Base-by-base conservation (phyloP, 2,888 invertebrate species). In the Lamproptera curius region DNA sequence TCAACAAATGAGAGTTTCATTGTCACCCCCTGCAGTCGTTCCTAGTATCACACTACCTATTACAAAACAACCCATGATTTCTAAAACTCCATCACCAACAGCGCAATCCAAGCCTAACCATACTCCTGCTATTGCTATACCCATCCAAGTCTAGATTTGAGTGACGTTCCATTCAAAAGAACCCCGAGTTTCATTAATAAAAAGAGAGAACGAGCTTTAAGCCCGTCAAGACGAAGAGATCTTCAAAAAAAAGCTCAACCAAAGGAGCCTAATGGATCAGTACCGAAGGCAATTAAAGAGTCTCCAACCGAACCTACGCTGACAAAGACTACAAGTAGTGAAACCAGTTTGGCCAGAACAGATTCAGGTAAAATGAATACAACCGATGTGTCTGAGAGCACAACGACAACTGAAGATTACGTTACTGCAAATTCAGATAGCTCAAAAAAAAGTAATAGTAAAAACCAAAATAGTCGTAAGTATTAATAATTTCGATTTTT, bases 381-480 rank as follows among this genome's bases (percentile, higher is more conserved):
- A 35, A 90, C 90, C 26, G 95, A 96, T 69, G 89, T 95, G 42
- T 95, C 95, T n/a, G 96, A 96, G 84, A 95, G 95, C 64, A 96
- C 96, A 51, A 93, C 93, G 33, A 93, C 93, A 14, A 93, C 93
- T 38, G 95, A 96, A 76, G 96, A 96, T 78, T 96, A 96, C 75
- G 93, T 95, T 57, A 96, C 96, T 61, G 96, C 96, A 70, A 96
- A 92, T 75, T 91, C 93, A 45, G 93, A 93, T 67, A 93, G 91
- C 65, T 93, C 93, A 13, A 90, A 92, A 66, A 90, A 89, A 73
- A 91, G 91, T 65, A 89, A 85, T 55, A 67, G 79, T 60, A 87
- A 77, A 62, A 77, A 77, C 63, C 79, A 76, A 57, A 82, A 75
- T 58, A 79, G 83, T 55, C 76, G 87, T 88, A 73, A 77, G 78